Conservation (phyloP, 2,888 invertebrate genomes). For the Callyntrura sp. region DNA sequence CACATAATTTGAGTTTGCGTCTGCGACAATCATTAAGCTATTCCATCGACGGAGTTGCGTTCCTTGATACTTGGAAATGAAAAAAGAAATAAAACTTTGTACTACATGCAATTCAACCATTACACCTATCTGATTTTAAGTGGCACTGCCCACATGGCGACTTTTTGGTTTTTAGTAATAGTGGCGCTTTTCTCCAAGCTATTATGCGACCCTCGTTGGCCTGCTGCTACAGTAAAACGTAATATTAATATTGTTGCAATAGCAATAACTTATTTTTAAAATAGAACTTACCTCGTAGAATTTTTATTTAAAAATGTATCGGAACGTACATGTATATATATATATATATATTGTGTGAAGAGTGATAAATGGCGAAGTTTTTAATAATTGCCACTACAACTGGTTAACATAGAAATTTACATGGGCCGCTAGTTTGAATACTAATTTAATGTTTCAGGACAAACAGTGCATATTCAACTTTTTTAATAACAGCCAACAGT, state of each 20-base stretch:
- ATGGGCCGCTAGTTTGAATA: slow-evolving; percentile 19
- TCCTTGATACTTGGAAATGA: neutral
- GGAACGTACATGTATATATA: neutral
- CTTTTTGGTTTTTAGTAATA: slow-evolving; percentile 23
- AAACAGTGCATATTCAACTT: neutral
- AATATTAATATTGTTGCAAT: too few relatives aligned
- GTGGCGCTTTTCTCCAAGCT: slow-evolving; percentile 7
- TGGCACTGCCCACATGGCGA: slow-evolving; percentile 35
- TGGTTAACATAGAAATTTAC: slow-evolving; percentile 6
- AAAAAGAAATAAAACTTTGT: slow-evolving; percentile 57
- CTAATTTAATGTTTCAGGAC: slow-evolving; percentile 4
- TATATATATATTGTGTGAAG: neutral
- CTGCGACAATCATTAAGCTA: slow-evolving; percentile 54
- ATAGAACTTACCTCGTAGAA: too few relatives aligned
- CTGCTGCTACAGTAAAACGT: too few relatives aligned
- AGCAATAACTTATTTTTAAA: too few relatives aligned
- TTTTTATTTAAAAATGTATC: too few relatives aligned
- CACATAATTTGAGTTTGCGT: slow-evolving; percentile 29
- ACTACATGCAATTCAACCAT: slow-evolving; percentile 75
- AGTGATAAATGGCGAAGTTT: neutral
- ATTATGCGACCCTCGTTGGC: neutral
- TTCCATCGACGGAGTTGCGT: slow-evolving; percentile 40
- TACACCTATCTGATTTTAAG: slow-evolving; percentile 67
- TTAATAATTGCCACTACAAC: slow-evolving; percentile 16
- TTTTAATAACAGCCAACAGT: neutral